Base-by-base conservation (phyloP, 2,113 vertebrate species). In the Theristicus caerulescens region DNA sequence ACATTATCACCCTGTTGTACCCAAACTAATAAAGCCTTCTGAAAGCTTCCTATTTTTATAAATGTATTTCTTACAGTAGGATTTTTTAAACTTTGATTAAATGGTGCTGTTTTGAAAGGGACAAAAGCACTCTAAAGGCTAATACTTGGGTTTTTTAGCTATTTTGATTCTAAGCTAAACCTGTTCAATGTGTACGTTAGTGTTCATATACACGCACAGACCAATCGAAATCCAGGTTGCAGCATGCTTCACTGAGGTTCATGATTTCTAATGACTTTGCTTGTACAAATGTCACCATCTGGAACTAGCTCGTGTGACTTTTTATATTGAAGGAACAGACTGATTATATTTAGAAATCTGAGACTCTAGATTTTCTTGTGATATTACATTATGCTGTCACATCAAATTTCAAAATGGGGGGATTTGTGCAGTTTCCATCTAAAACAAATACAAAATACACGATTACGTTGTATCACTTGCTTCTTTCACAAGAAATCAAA, bases 261-360 rank as follows among this genome's bases (percentile, higher is more conserved):
- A 78, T 94, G 96, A 88, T 93, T 97, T 97, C 96, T 97, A 97
- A 96, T 76, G 77, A 82, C 95, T 97, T 97, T 92, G 87, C 78
- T 93, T 89, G 82, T 92, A 86, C 86, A 96, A 95, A 97, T 91
- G 94, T 97, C 44, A 65, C 95, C 97, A 97, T 97, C 93, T 96
- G 97, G 97, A 96, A 92, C 82, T 82, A 55, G 90, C 61, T 96
- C 90, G 64, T 79, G 62, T 26, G 90, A 74, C 73, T 88, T 96
- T 96, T 95, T 82, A 55, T 67, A 85, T 36, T 84, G 62, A 95
- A 88, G 86, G 69, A 96, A 85, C 57, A 91, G 86, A 66, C 79
- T 72, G 84, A 90, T 90, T 94, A 72, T 86, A 85, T 93, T 96
- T 93, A 96, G 94, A 95, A 96, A 95, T 66, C 65, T 20, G 57